phyloP scores from a whole-genome alignment of 2,113 vertebrate genomes.

The Lepus americanus region DNA sequence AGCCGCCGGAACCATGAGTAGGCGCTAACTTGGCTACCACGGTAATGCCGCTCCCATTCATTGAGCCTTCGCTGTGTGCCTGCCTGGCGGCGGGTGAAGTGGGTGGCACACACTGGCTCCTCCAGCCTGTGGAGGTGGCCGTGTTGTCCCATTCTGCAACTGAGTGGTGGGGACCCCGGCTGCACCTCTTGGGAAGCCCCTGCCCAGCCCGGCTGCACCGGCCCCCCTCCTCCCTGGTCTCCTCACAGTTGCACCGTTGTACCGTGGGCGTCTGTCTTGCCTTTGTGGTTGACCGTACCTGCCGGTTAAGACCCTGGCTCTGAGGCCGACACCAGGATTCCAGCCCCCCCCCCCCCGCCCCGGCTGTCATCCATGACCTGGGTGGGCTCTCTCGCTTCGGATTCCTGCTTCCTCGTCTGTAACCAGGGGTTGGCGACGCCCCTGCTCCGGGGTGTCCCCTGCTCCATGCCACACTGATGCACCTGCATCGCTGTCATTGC shows the following conservation, averaged over 20 bases:
- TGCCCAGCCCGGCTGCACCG: background rate
- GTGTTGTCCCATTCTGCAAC: too few species aligned
- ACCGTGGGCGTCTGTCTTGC: background rate
- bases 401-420: background rate
- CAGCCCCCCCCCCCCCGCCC: too few species aligned
- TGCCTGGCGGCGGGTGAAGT: rapidly evolving
- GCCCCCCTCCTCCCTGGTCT: too few species aligned
- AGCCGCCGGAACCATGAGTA: background rate
- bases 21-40: background rate
- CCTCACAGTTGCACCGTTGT: too few species aligned
- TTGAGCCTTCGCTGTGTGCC: rapidly evolving
- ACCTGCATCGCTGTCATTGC: too few species aligned
- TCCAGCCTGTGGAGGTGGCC: background rate
- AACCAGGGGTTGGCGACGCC: background rate
- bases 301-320: background rate
- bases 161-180: background rate
- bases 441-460: too few species aligned
- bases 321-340: background rate
- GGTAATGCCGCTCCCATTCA: background rate
- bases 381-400: background rate
- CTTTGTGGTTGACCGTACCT: background rate
- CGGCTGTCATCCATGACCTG: rapidly evolving
- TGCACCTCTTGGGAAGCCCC: background rate
- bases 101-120: rapidly evolving
- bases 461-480: too few species aligned